Percentiles rank a stretch among this genome's conserved stretches.
phyloP scores from a whole-genome alignment of 1,140 invertebrate species.

The Drosophila paulistorum region DNA sequence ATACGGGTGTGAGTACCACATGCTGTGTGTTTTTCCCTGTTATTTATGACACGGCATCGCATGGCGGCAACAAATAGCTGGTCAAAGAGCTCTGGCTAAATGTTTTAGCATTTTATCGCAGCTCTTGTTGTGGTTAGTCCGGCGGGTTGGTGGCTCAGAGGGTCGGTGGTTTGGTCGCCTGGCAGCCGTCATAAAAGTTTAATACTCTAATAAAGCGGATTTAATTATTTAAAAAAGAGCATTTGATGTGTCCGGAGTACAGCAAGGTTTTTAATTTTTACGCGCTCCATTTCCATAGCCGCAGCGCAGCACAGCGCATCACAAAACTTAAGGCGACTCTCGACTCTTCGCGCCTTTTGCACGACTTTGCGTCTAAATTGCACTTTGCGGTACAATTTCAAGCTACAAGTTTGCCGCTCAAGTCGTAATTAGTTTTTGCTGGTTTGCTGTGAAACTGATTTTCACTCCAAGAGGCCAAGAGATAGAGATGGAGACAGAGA shows the following conservation, averaged over 20 bases:
- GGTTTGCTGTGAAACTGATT: constrained; percentile 70
- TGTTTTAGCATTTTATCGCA: constrained; percentile 55
- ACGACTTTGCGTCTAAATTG: constrained; percentile 63
- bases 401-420: constrained; percentile 51
- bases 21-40: constrained; percentile 49
- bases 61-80: constrained; percentile 38
- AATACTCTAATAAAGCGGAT: constrained; percentile 58
- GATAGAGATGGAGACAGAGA: neutral
- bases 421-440: constrained; percentile 76
- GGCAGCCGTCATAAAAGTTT: constrained; percentile 57
- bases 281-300: constrained; percentile 37
- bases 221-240: constrained; percentile 69
- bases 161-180: constrained; percentile 20
- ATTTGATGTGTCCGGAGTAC: constrained; percentile 38
- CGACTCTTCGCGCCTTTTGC: constrained; percentile 25
- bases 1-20: constrained; percentile 45
- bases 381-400: constrained; percentile 74
- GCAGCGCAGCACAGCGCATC: constrained; percentile 25
- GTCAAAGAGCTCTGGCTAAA: constrained; percentile 50
- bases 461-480: constrained; percentile 28
- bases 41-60: constrained; percentile 55
- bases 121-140: constrained; percentile 23
- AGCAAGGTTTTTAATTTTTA: constrained; percentile 61
- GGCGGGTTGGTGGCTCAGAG: constrained; percentile 13
- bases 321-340: constrained; percentile 50